phyloP scores from a whole-genome alignment of 2,797 vertebrate species.

The Gymnodraco acuticeps region DNA sequence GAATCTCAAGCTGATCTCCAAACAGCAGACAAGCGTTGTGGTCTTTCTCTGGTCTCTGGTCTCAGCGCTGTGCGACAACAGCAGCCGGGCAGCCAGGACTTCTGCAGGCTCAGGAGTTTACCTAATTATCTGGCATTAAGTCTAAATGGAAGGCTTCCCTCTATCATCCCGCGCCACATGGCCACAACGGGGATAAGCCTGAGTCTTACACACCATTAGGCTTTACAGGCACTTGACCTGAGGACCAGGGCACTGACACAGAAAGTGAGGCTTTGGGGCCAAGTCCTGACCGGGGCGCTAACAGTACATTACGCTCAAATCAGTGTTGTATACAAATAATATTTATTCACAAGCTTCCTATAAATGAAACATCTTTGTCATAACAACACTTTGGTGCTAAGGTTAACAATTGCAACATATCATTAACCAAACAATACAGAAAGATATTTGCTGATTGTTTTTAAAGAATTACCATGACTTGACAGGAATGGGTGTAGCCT shows the following conservation, averaged over 20 bases:
- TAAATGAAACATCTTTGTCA: not conserved
- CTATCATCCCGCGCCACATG: conserved; percentile 69
- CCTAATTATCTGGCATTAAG: conserved; percentile 82
- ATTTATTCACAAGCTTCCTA: too few species aligned
- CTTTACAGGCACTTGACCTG: conserved; percentile 68
- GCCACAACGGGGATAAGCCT: conserved; percentile 73
- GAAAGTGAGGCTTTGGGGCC: conserved; percentile 40
- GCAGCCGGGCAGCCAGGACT: conserved; percentile 53
- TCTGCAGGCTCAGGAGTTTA: conserved; percentile 76
- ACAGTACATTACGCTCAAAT: not conserved
- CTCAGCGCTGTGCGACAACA: conserved; percentile 52
- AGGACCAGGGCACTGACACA: conserved; percentile 49
- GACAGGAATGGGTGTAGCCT: conserved; percentile 11
- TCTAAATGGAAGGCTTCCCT: conserved; percentile 78
- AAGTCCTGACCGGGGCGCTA: not conserved
- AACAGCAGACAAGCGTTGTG: not conserved
- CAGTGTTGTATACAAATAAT: not conserved
- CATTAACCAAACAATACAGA: not conserved
- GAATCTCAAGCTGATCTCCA: conserved; percentile 48
- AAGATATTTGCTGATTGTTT: not conserved
- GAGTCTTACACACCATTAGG: conserved; percentile 74
- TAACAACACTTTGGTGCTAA: not conserved
- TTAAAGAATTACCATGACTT: conserved; percentile 9
- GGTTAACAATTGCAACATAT: not conserved
- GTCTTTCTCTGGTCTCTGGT: conserved; percentile 4